These are phyloP conservation scores for Drosophila hydei DNA, from an alignment of 1,140 invertebrate species.

Conservation along the genomic window DNA sequence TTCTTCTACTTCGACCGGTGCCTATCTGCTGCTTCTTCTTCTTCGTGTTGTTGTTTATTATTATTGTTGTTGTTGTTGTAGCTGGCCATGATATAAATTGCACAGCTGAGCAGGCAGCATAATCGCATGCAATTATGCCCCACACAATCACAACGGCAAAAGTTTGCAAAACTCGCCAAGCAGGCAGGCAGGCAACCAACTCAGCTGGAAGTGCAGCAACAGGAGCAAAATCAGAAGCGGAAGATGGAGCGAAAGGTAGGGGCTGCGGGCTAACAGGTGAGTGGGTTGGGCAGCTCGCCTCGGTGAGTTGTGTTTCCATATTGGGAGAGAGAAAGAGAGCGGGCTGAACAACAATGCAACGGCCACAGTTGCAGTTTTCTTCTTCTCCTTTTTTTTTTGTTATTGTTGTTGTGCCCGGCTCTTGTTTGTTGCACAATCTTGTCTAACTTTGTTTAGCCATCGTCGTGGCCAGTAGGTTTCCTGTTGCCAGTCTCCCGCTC, in stretches of 20 bases:
- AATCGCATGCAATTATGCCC: slow-evolving; percentile 83
- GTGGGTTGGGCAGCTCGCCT: slow-evolving; percentile 42
- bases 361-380: slow-evolving; percentile 2
- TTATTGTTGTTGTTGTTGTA: slow-evolving; percentile 22
- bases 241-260: slow-evolving; percentile 48
- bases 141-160: slow-evolving; percentile 73
- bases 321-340: slow-evolving; percentile 9
- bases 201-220: slow-evolving; percentile 53
- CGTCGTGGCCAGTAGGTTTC: slow-evolving; percentile 24
- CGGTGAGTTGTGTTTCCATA: slow-evolving; percentile 24
- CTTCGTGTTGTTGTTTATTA: slow-evolving; percentile 3
- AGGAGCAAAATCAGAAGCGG: slow-evolving; percentile 16
- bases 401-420: slow-evolving; percentile 35
- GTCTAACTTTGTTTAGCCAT: slow-evolving; percentile 78
- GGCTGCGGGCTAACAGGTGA: slow-evolving; percentile 62
- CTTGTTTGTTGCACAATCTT: slow-evolving; percentile 76
- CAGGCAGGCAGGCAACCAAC: slow-evolving; percentile 51
- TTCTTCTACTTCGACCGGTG: slow-evolving; percentile 15
- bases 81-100: slow-evolving; percentile 60
- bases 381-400: neutral
- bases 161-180: slow-evolving; percentile 67
- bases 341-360: slow-evolving; percentile 36
- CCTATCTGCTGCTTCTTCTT: slow-evolving; percentile 12
- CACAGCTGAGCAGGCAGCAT: slow-evolving; percentile 82
- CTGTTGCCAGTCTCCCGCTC: neutral